Conservation (phyloP, 2,888 invertebrate genomes). For the Tubiluchus corallicola region DNA sequence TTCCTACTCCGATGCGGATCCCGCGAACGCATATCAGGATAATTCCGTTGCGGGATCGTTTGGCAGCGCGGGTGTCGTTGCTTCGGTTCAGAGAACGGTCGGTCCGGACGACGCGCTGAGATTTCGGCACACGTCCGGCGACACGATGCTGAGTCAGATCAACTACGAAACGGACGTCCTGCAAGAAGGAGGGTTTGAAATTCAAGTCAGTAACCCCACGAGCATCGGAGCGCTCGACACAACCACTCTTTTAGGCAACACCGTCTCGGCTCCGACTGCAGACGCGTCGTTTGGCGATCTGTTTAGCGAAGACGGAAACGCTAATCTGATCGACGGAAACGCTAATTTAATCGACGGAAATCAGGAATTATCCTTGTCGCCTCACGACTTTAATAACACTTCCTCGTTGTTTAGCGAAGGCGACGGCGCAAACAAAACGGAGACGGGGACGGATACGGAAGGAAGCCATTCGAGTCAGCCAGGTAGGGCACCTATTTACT, state of each 20-base stretch:
- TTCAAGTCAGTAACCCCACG: slow-evolving; percentile 16
- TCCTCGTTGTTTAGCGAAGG: background rate
- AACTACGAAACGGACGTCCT: slow-evolving; percentile 27
- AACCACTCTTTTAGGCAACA: slow-evolving; percentile 16
- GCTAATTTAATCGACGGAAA: no score
- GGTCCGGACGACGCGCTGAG: slow-evolving; percentile 17
- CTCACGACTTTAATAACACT: slow-evolving; percentile 20
- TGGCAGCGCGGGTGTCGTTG: background rate
- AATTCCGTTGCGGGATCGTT: background rate
- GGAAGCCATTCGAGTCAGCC: background rate
- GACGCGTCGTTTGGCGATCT: slow-evolving; percentile 20
- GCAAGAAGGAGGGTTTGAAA: slow-evolving; percentile 27
- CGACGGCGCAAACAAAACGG: background rate
- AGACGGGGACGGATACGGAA: background rate
- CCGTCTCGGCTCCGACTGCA: slow-evolving; percentile 10
- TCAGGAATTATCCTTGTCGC: slow-evolving; percentile 20
- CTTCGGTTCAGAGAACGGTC: background rate
- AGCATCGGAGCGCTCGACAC: slow-evolving; percentile 18
- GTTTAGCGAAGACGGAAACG: slow-evolving; percentile 26
- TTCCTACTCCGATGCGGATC: background rate
- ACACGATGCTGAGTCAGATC: slow-evolving; percentile 29
- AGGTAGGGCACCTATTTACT: no score
- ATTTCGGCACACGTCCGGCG: slow-evolving; percentile 22
- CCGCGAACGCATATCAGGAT: background rate
- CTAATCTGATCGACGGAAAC: slow-evolving; percentile 20